Evolutionary conservation across 2,797 vertebrate species (phyloP).

Genomic region (Gymnoscopelus braueri): DNA sequence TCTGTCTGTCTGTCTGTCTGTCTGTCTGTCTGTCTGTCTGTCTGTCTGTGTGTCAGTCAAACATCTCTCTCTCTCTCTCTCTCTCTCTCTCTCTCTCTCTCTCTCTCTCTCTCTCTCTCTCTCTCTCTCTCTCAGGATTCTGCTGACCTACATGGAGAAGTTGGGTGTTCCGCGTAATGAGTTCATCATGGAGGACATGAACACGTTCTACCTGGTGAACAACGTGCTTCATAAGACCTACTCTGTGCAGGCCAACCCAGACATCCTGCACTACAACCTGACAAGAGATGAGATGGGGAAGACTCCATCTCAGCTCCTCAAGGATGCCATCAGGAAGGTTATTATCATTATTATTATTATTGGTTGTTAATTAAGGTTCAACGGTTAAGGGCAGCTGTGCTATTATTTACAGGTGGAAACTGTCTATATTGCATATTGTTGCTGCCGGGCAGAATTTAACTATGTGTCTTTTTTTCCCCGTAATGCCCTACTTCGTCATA

Average conservation of each 20-base stretch:
- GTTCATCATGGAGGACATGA: conserved; percentile 60
- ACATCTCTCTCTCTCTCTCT: neutral
- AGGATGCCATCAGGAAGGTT: conserved; percentile 67
- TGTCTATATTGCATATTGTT: no score
- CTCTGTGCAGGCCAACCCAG: conserved; percentile 64
- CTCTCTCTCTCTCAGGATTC: neutral
- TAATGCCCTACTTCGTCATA: no score
- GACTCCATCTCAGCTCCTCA: conserved; percentile 54
- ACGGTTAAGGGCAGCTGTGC: no score
- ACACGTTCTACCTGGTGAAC: conserved; percentile 72
- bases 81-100: neutral
- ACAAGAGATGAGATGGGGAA: conserved; percentile 58
- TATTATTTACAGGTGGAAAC: no score
- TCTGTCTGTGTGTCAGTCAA: no score
- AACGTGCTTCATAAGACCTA: conserved; percentile 35
- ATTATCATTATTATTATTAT: neutral
- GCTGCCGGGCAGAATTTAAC: no score
- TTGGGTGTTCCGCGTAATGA: conserved; percentile 52
- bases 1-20: no score
- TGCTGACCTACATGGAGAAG: conserved; percentile 12
- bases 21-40: neutral
- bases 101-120: neutral
- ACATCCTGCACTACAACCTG: conserved; percentile 62
- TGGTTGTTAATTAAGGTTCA: no score
- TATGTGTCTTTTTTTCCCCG: no score